phyloP scores from a whole-genome alignment of 2,113 vertebrate species.

The Cebus imitator region DNA sequence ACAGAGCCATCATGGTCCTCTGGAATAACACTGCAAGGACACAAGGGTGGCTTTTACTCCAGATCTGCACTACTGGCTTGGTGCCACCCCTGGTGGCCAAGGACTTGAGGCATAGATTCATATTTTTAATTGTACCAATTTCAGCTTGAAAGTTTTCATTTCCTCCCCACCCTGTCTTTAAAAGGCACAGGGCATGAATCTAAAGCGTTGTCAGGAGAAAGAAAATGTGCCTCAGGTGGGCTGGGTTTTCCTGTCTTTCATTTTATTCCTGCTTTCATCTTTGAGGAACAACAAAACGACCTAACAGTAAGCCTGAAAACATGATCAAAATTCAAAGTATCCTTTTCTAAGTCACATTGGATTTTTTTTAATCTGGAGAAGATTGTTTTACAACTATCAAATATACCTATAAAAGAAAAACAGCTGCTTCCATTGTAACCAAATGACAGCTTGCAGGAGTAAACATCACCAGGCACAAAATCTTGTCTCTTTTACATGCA shows the following conservation, averaged over 20 bases:
- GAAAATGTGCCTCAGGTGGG: not conserved
- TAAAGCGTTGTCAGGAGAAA: not conserved
- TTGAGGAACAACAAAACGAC: not conserved
- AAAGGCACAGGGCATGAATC: not conserved
- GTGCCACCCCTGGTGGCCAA: not conserved
- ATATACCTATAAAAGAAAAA: not conserved
- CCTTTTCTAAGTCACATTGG: not conserved
- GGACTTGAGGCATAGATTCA: not conserved
- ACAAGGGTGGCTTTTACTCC: not conserved
- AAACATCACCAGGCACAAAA: not conserved
- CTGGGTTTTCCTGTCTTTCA: not conserved
- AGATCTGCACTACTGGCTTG: not conserved
- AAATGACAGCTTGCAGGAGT: not conserved
- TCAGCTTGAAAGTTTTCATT: slow-evolving; percentile 3
- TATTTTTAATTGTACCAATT: not conserved
- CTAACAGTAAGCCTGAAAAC: not conserved
- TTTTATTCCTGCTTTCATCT: not conserved
- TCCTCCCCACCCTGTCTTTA: slow-evolving; percentile 1
- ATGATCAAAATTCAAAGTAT: not conserved
- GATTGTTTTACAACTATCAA: not conserved
- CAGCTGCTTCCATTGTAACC: not conserved
- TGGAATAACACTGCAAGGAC: not conserved
- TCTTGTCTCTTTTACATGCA: not conserved
- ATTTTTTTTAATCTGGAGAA: not conserved
- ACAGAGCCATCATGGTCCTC: not conserved